Conservation (phyloP, 1,140 invertebrate genomes). For the Leptinotarsa lineolata region DNA sequence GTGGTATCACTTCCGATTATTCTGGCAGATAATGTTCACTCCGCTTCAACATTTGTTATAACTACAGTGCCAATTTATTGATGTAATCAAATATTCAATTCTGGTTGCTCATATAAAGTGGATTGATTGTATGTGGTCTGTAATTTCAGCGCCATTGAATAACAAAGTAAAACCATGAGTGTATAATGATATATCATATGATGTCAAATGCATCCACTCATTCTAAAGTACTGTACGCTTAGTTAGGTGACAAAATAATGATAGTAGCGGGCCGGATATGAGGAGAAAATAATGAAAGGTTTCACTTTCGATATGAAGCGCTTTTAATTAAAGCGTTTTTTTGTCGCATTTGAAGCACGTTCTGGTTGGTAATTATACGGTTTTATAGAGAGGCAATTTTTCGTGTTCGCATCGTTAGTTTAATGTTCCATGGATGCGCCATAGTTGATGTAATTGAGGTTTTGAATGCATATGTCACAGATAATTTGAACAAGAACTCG, state of each 20-base stretch:
- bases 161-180: slow-evolving; percentile 1
- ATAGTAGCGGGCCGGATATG: slow-evolving; percentile 23
- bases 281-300: slow-evolving; percentile 26
- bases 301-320: slow-evolving; percentile 31
- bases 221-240: slow-evolving; percentile 29
- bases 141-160: slow-evolving; percentile 8
- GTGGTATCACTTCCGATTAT: no score
- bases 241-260: slow-evolving; percentile 37
- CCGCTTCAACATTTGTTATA: no score
- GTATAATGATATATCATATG: not conserved
- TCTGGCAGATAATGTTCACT: no score
- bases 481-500: not conserved
- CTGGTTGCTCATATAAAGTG: no score
- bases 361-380: slow-evolving; percentile 23
- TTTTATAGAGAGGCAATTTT: slow-evolving; percentile 24
- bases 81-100: no score
- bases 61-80: no score
- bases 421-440: not conserved
- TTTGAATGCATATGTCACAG: not conserved
- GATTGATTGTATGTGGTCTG: not conserved
- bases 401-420: slow-evolving; percentile 18
- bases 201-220: slow-evolving; percentile 20
- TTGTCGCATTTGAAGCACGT: slow-evolving; percentile 17
- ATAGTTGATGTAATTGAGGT: not conserved
- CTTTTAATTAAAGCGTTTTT: slow-evolving; percentile 32